Evolutionary conservation across 2,888 invertebrate species (phyloP), one percentile per base, ranked within the genome.

Genomic region (Chrysolina haemoptera): DNA sequence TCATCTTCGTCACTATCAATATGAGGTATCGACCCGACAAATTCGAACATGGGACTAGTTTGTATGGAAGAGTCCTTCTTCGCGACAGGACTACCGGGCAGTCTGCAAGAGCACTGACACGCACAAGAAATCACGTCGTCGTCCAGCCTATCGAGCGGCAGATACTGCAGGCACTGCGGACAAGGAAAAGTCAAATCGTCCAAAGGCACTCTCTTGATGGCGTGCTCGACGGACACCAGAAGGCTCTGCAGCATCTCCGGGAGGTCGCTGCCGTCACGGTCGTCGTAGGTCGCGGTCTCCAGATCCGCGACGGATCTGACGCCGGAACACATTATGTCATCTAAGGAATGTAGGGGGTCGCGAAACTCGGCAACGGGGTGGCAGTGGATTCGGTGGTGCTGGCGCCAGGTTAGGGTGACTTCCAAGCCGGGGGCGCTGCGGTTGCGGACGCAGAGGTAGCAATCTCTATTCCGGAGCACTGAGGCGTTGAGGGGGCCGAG

Each of bases 1-100:
- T 91, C 91, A 85, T 93, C 93, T 82, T 93, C 93, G 83, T 93
- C 93, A 85, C 93, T 93, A 87, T 93, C 93, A 81, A 93, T 93
- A 86, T 93, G 93, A 76, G 93, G 93, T 87, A 93, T 93, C 62
- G 91, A 90, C 41, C 91, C 91, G 68, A 91, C 93, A 82, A 92
- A 88, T 85, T 92, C 93, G 86, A 92, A 93, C 87, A 91, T 90
- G 77, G 91, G 89, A 85, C 89, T 89, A 76, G 89, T 89, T 82
- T 89, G 89, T 73, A 89, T 89, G 50, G 88, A 87, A 22, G 87
- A 85, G 81, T 89, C 89, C 76, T 86, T 88, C 77, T 84, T 87
- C 67, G 86, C 83, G 40, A 88, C 86, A 0, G 80, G 73, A 74
- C 83, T 84, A 65, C 87, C 86, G 22, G 82, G 80, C 71, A 84